These are phyloP conservation scores for Zaprionus lineosus DNA, from an alignment of 2,888 invertebrate species.

Conservation along the genomic window DNA sequence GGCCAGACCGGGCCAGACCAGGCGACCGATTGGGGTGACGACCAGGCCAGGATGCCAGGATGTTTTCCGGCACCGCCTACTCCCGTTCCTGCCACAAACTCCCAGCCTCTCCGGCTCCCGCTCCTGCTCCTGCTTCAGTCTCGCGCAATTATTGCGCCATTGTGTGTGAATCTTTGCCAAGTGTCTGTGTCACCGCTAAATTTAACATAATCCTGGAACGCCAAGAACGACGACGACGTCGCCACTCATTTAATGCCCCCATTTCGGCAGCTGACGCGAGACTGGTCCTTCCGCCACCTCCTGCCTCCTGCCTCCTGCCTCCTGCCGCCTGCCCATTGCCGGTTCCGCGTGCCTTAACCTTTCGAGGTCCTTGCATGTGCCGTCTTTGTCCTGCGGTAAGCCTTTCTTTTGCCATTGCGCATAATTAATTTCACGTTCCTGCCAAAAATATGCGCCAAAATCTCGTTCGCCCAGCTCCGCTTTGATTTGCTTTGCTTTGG, in stretches of 20 bases:
- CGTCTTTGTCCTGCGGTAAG: conserved; percentile 61
- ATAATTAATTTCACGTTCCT: conserved; percentile 75
- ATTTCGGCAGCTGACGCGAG: conserved; percentile 59
- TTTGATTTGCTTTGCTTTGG: conserved; percentile 47
- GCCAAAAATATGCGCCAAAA: conserved; percentile 73
- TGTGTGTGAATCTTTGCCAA: conserved; percentile 73
- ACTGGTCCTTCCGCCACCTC: conserved; percentile 10
- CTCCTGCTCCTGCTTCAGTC: neutral
- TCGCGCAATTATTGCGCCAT: conserved; percentile 71
- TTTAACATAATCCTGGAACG: conserved; percentile 74
- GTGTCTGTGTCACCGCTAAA: conserved; percentile 78
- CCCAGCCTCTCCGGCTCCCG: conserved; percentile 9
- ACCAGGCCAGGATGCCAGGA: neutral
- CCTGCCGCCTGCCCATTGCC: neutral
- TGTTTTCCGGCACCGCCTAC: conserved; percentile 8
- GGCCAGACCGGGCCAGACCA: conserved; percentile 28
- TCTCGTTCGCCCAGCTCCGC: conserved; percentile 37
- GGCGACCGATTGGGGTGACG: too few species aligned
- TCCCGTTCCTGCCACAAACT: neutral
- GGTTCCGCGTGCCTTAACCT: neutral
- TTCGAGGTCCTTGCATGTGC: conserved; percentile 30
- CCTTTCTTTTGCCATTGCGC: conserved; percentile 60
- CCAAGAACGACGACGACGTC: conserved; percentile 27
- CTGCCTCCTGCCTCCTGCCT: neutral
- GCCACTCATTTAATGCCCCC: conserved; percentile 49